These are phyloP conservation scores for Gobius niger DNA, from an alignment of 2,113 vertebrate species.

Conservation along the genomic window DNA sequence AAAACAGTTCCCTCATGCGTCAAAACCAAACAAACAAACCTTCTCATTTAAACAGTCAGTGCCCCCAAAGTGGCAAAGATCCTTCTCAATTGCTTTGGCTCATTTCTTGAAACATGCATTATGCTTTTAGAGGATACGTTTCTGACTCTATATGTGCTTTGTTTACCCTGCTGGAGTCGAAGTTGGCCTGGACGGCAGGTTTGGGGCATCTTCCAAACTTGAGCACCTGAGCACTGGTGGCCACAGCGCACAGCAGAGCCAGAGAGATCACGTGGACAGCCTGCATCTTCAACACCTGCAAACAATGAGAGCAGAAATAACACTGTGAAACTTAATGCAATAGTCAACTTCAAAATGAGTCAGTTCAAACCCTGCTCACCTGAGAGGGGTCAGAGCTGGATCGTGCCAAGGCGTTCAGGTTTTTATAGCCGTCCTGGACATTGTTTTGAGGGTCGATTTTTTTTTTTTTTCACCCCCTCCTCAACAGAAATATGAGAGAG, in stretches of 20 bases:
- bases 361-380: constrained; percentile 28
- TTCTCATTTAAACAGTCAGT: too few species aligned
- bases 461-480: too few species aligned
- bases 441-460: constrained; percentile 18
- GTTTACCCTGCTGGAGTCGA: constrained; percentile 54
- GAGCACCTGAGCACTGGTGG: constrained; percentile 48
- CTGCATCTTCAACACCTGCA: constrained; percentile 62
- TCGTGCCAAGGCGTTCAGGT: not conserved
- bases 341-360: not conserved
- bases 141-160: not conserved
- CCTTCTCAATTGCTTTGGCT: too few species aligned
- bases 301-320: not conserved
- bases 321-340: not conserved
- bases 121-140: too few species aligned
- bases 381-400: constrained; percentile 15
- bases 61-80: too few species aligned
- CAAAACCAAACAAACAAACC: too few species aligned
- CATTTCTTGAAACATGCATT: too few species aligned
- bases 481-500: constrained; percentile 28
- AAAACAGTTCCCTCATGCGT: too few species aligned
- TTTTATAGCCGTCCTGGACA: constrained; percentile 40
- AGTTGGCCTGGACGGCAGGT: constrained; percentile 62
- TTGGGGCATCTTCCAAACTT: constrained; percentile 55
- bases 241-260: constrained; percentile 57
- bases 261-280: constrained; percentile 52